These are phyloP conservation scores for Rhizomys pruinosus DNA, from an alignment of 2,113 vertebrate species.

Conservation along the genomic window DNA sequence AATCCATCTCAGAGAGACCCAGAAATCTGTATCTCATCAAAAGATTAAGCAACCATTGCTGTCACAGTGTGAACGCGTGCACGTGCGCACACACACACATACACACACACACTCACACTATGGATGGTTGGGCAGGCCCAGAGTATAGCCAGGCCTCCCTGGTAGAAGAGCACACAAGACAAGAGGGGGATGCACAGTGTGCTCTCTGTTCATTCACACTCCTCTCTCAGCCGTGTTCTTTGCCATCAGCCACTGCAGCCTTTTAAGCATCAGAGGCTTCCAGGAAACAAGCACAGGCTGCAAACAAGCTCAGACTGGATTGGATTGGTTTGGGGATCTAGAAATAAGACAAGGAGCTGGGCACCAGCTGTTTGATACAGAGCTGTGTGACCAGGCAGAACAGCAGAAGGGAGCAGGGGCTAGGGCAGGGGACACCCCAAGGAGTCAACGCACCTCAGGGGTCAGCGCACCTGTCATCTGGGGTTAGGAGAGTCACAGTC, in stretches of 20 bases:
- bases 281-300: background rate
- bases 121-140: background rate
- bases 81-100: background rate
- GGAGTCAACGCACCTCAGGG: background rate
- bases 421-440: background rate
- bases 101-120: background rate
- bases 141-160: background rate
- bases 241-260: background rate
- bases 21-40: background rate
- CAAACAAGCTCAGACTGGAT: background rate
- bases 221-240: background rate
- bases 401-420: background rate
- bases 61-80: background rate
- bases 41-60: background rate
- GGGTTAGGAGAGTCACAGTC: background rate
- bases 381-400: background rate
- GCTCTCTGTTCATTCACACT: conserved; percentile 36
- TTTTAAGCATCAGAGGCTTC: background rate
- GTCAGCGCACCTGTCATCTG: background rate
- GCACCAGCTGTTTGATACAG: background rate
- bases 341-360: background rate
- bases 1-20: background rate
- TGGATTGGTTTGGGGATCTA: background rate
- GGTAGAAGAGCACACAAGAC: background rate
- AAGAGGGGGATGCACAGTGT: background rate